Evolutionary conservation across 2,888 invertebrate genomes (phyloP).

Genomic region (Caenorhabditis sp.): DNA sequence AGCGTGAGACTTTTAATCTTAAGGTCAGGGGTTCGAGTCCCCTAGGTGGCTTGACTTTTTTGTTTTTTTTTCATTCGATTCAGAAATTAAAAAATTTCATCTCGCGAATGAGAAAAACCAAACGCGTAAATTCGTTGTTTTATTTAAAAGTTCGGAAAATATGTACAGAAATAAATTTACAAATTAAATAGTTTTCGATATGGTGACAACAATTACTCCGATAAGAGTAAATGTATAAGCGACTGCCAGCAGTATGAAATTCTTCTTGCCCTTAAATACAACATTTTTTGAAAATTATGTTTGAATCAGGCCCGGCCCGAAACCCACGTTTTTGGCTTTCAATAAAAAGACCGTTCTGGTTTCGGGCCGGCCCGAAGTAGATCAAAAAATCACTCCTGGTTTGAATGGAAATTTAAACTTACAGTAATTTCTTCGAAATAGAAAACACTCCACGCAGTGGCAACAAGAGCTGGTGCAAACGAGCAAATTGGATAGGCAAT

Average conservation of each 20-base stretch:
- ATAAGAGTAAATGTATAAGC: constrained; percentile 50
- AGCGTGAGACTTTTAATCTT: constrained; percentile 63
- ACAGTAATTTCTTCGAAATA: constrained; percentile 73
- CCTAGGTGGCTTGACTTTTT: constrained; percentile 46
- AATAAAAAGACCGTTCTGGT: too few relatives aligned
- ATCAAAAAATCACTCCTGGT: too few relatives aligned
- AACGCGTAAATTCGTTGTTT: too few relatives aligned
- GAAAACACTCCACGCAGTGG: constrained; percentile 72
- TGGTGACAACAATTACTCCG: constrained; percentile 42
- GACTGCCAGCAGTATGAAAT: constrained; percentile 42
- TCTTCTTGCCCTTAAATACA: constrained; percentile 38
- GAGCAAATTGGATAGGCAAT: constrained; percentile 74
- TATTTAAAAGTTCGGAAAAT: too few relatives aligned
- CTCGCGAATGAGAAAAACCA: too few relatives aligned
- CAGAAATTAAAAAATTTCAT: too few relatives aligned
- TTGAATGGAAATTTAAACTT: too few relatives aligned
- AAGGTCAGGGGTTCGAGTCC: constrained; percentile 58
- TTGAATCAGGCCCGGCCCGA: too few relatives aligned
- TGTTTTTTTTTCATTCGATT: constrained; percentile 9
- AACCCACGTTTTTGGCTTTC: too few relatives aligned
- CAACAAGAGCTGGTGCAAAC: constrained; percentile 72
- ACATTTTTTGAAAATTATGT: not conserved
- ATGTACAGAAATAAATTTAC: too few relatives aligned
- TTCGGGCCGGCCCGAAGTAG: too few relatives aligned
- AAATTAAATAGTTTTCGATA: constrained; percentile 27